A percentile compares a stretch with the other conserved stretches of the same genome.
These are phyloP conservation scores for Diachrysia chrysitis DNA, from an alignment of 2,888 invertebrate genomes.

Conservation along the genomic window DNA sequence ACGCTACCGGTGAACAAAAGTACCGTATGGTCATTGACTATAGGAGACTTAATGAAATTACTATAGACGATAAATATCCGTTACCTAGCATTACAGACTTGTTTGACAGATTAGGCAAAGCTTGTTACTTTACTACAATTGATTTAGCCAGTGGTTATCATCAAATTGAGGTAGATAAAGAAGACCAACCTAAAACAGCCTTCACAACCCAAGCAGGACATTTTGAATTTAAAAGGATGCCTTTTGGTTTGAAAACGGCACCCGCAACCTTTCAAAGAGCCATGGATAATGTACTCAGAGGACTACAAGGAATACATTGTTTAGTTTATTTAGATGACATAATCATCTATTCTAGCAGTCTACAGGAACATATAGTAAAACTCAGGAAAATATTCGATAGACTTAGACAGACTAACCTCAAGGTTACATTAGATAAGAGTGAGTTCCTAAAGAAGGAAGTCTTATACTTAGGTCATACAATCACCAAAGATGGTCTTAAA, in stretches of 20 bases:
- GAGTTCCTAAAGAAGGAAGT: slow-evolving; percentile 59
- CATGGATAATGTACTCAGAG: slow-evolving; percentile 69
- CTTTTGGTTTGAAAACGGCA: slow-evolving; percentile 46
- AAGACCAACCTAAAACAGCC: slow-evolving; percentile 53
- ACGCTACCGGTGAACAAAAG: too few species aligned
- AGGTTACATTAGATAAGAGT: slow-evolving; percentile 54
- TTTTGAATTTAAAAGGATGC: slow-evolving; percentile 20
- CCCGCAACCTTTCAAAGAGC: slow-evolving; percentile 61
- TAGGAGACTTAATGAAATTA: slow-evolving; percentile 55
- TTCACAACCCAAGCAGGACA: slow-evolving; percentile 63
- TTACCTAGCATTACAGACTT: too few species aligned
- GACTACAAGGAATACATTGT: slow-evolving; percentile 60
- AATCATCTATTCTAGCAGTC: slow-evolving; percentile 55
- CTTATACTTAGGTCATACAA: slow-evolving; percentile 62
- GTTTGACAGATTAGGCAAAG: too few species aligned
- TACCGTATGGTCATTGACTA: too few species aligned
- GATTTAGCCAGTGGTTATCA: too few species aligned
- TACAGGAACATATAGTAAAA: slow-evolving; percentile 56
- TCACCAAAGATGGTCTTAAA: slow-evolving; percentile 55
- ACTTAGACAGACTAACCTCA: slow-evolving; percentile 49
- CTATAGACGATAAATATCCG: too few species aligned
- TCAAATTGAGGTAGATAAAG: too few species aligned
- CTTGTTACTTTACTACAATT: too few species aligned
- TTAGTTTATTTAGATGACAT: slow-evolving; percentile 60
- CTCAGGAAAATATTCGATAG: slow-evolving; percentile 49